These are phyloP conservation scores for Nymphalis io DNA, from an alignment of 1,140 invertebrate genomes.

Conservation along the genomic window DNA sequence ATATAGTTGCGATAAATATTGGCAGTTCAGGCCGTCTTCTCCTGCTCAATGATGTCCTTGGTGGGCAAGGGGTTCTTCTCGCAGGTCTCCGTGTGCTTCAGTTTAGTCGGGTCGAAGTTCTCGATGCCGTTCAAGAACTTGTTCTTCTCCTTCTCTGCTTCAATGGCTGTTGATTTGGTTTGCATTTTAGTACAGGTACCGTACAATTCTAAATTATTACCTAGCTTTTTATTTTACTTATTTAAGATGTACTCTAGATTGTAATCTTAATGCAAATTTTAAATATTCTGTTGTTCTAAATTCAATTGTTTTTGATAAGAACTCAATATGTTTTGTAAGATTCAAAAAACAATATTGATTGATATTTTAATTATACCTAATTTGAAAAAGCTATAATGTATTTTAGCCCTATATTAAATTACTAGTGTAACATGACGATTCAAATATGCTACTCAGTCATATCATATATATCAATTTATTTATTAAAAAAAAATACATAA, in stretches of 20 bases:
- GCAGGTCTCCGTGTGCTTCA: conserved; percentile 94
- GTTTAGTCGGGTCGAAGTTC: conserved; percentile 90
- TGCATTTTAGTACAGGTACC: not conserved
- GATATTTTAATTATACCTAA: too few species aligned
- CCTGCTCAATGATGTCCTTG: conserved; percentile 89
- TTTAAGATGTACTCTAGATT: too few species aligned
- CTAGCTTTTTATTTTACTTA: too few species aligned
- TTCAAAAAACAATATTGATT: not conserved
- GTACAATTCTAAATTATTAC: too few species aligned
- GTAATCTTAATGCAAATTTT: too few species aligned
- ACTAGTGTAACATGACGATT: too few species aligned
- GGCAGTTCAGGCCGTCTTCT: conserved; percentile 83
- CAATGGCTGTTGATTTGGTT: conserved; percentile 84
- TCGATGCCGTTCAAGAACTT: conserved; percentile 93
- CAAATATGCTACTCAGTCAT: too few species aligned
- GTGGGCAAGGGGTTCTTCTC: conserved; percentile 95
- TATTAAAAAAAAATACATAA: not conserved
- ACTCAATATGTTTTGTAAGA: not conserved
- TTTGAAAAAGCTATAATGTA: too few species aligned
- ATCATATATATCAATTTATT: too few species aligned
- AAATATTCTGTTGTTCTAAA: too few species aligned
- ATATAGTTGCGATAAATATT: conserved; percentile 65
- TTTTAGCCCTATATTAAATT: too few species aligned
- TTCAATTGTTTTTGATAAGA: not conserved
- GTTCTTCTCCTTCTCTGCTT: conserved; percentile 93